These are phyloP conservation scores for Dicyrtomina minuta DNA, from an alignment of 2,888 invertebrate genomes.

Conservation along the genomic window DNA sequence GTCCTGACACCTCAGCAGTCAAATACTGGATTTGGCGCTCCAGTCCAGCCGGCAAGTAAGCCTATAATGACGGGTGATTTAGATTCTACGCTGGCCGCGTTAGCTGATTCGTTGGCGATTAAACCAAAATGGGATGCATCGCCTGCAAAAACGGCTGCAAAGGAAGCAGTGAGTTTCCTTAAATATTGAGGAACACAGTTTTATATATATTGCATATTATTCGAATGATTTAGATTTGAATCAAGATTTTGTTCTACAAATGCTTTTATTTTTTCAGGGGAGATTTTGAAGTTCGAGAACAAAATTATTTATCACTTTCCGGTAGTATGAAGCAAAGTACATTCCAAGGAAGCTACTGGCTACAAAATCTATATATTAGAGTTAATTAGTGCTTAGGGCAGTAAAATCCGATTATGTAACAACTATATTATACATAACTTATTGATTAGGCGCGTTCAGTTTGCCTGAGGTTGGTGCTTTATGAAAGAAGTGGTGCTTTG, in stretches of 20 bases:
- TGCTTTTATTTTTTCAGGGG: conserved; percentile 27
- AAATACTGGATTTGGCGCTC: conserved; percentile 52
- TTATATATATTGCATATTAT: not conserved
- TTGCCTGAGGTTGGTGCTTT: too few relatives aligned
- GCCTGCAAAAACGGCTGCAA: conserved; percentile 49
- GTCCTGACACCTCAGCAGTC: conserved; percentile 65
- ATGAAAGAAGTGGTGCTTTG: too few relatives aligned
- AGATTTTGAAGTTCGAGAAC: conserved; percentile 28
- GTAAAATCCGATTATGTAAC: too few relatives aligned
- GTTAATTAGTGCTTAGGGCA: too few relatives aligned
- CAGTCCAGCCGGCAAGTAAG: conserved; percentile 58
- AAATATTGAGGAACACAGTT: conserved; percentile 32
- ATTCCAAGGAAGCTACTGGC: conserved; percentile 37
- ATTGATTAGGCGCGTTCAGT: too few relatives aligned
- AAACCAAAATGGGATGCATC: conserved; percentile 58
- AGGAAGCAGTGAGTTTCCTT: conserved; percentile 44
- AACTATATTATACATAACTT: too few relatives aligned
- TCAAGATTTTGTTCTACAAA: not conserved
- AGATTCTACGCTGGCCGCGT: conserved; percentile 87
- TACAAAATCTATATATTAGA: too few relatives aligned
- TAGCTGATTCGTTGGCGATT: conserved; percentile 89
- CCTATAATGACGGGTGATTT: conserved; percentile 88
- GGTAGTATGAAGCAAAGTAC: conserved; percentile 31
- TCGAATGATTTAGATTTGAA: not conserved
- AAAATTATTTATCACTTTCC: conserved; percentile 20